These are phyloP conservation scores for Sapajus apella DNA, from an alignment of 2,113 vertebrate species.

Conservation along the genomic window DNA sequence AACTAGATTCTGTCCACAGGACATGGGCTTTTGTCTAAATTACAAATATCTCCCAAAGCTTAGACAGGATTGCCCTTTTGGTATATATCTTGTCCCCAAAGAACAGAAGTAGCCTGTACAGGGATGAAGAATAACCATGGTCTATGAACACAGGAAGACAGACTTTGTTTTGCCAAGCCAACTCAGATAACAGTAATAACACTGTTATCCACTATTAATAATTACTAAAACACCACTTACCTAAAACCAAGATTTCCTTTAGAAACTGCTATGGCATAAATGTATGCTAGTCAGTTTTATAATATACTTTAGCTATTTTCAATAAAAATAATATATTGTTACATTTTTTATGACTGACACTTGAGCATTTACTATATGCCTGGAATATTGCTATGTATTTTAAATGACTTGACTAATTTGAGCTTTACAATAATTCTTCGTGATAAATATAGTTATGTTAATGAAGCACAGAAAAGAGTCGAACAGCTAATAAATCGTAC, in stretches of 20 bases:
- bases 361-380: background rate
- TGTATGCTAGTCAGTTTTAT: constrained; percentile 71
- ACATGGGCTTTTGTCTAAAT: background rate
- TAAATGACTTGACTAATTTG: background rate
- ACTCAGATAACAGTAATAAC: background rate
- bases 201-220: constrained; percentile 60
- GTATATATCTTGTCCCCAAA: background rate
- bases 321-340: constrained; percentile 19
- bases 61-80: background rate
- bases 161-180: background rate
- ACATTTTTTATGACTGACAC: constrained; percentile 33
- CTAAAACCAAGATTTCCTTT: constrained; percentile 62
- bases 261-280: constrained; percentile 53
- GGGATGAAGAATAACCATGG: background rate
- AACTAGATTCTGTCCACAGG: background rate
- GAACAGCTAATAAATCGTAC: background rate
- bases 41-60: background rate
- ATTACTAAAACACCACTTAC: constrained; percentile 37
- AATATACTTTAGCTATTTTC: constrained; percentile 47
- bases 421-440: background rate
- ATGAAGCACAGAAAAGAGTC: background rate
- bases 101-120: background rate
- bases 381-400: background rate
- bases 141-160: background rate
- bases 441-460: background rate